These are phyloP conservation scores for Chirona hameri DNA, from an alignment of 2,888 invertebrate genomes.

Conservation along the genomic window DNA sequence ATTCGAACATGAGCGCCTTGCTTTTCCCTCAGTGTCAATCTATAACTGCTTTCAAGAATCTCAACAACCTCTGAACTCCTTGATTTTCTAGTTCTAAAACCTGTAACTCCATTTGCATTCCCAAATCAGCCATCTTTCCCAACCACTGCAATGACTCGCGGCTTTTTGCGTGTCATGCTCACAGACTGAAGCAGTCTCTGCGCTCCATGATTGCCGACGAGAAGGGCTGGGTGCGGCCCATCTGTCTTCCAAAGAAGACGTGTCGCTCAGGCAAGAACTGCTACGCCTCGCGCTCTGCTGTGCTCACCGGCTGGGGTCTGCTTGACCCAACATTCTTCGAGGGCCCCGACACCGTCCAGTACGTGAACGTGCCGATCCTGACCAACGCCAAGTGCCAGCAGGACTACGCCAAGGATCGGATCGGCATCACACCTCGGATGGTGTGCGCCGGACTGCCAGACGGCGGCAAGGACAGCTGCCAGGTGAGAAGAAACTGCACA, in stretches of 20 bases:
- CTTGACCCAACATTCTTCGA: neutral
- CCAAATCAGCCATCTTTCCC: neutral
- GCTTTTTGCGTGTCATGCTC: neutral
- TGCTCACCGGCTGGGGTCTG: slow-evolving; percentile 3
- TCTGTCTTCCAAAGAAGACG: neutral
- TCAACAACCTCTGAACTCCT: too few species aligned
- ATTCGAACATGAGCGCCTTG: too few species aligned
- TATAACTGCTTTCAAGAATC: too few species aligned
- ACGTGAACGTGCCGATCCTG: neutral
- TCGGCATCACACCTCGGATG: neutral
- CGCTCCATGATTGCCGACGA: neutral
- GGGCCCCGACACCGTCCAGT: neutral
- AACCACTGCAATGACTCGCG: neutral
- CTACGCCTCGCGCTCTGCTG: neutral
- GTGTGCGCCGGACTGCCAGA: neutral
- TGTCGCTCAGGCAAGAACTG: neutral
- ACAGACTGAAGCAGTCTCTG: neutral
- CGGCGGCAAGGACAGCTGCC: slow-evolving; percentile 3
- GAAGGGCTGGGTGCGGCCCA: neutral
- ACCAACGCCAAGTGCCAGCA: neutral
- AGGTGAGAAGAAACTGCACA: neutral
- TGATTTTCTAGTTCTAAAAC: too few species aligned
- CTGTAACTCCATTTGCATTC: too few species aligned
- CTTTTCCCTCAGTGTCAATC: too few species aligned
- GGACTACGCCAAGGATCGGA: neutral